phyloP scores from a whole-genome alignment of 2,888 invertebrate species.

The Magallana nippona region DNA sequence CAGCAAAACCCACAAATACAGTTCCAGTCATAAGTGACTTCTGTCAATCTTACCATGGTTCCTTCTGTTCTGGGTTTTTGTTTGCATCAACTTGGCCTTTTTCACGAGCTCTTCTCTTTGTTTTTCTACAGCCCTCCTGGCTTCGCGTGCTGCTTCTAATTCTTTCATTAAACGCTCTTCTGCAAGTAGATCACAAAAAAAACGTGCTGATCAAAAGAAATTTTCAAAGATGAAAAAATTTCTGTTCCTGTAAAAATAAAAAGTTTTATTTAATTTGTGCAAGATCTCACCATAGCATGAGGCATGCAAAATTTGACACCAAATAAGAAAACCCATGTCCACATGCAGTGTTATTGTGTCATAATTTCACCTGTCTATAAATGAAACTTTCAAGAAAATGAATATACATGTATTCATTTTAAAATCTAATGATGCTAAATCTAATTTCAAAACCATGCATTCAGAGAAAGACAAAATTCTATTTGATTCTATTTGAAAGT shows the following conservation, averaged over 20 bases:
- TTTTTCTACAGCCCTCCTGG: slow-evolving; percentile 73
- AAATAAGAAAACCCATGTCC: slow-evolving; percentile 1
- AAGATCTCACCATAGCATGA: neutral
- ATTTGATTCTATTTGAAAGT: too few species aligned
- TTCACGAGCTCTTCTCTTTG: slow-evolving; percentile 78
- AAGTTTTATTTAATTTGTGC: neutral
- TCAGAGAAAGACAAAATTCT: too few species aligned
- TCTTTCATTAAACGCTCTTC: slow-evolving; percentile 71
- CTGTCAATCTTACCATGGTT: slow-evolving; percentile 73
- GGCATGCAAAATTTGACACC: neutral
- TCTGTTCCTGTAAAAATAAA: neutral
- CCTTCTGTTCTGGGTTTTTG: slow-evolving; percentile 76
- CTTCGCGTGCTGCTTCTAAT: slow-evolving; percentile 70
- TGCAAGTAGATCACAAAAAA: slow-evolving; percentile 51
- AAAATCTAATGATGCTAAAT: too few species aligned
- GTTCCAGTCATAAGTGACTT: neutral
- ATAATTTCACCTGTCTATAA: neutral
- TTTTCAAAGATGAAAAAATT: neutral
- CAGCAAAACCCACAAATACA: neutral
- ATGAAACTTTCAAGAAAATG: too few species aligned
- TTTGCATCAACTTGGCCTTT: slow-evolving; percentile 77
- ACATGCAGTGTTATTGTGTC: neutral
- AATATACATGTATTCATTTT: too few species aligned
- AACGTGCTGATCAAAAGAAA: too few species aligned
- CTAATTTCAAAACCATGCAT: too few species aligned